A percentile compares a stretch with the other conserved stretches of the same genome.
Conservation (phyloP, 2,797 vertebrate genomes). For the Coregonus sp. region DNA sequence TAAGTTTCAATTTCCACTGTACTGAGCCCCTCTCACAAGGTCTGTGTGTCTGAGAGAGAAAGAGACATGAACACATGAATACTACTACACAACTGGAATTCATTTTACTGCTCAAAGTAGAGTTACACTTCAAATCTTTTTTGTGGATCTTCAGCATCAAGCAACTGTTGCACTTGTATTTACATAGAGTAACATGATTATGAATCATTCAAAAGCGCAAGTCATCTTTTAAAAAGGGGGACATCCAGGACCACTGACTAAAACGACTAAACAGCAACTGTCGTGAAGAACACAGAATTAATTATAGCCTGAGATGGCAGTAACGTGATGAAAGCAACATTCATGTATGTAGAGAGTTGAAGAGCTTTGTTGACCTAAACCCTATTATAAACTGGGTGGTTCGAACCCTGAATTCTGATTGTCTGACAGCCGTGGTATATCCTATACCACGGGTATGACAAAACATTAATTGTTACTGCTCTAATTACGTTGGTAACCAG, state of each 20-base stretch:
- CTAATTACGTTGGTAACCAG: no score
- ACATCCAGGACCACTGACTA: background rate
- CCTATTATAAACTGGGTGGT: slow-evolving; percentile 1
- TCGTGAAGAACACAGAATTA: slow-evolving; percentile 7
- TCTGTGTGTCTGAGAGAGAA: background rate
- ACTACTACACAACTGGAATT: background rate
- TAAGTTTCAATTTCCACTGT: slow-evolving; percentile 61
- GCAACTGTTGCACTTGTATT: background rate
- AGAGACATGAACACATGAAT: background rate
- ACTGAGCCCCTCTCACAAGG: background rate
- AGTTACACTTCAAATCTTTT: background rate
- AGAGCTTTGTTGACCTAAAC: slow-evolving; percentile 44
- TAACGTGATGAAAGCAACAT: slow-evolving; percentile 22
- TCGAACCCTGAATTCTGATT: no score
- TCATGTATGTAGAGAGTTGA: slow-evolving; percentile 24
- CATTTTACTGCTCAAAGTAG: background rate
- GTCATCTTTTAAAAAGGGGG: background rate
- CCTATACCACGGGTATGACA: no score
- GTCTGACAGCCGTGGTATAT: no score
- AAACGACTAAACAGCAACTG: background rate
- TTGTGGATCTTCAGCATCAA: background rate
- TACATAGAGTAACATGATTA: background rate
- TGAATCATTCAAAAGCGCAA: background rate
- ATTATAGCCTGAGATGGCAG: slow-evolving; percentile 3
- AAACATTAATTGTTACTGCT: no score